Evolutionary conservation across 2,888 invertebrate genomes (phyloP), one percentile per base, ranked within the genome.

Genomic region (Drosophila affinis): DNA sequence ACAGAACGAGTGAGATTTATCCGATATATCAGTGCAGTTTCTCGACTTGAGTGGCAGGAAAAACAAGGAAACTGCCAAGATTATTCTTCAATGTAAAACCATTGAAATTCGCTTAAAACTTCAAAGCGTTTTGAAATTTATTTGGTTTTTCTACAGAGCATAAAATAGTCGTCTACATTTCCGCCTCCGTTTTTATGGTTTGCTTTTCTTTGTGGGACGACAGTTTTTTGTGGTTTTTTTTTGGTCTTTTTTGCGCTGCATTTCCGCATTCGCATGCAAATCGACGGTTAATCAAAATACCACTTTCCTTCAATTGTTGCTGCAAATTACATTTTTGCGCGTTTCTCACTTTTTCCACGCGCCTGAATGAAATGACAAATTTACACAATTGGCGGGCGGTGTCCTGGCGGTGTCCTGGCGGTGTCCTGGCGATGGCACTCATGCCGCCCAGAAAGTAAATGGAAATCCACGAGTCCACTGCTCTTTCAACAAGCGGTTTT

Each of bases 211-310:
- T 21, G 17, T 12, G 54, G 4, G 24, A 39, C 24, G 5, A 10
- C 21, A 45, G 10, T 12, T 47, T 52, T 54, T 47, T 58, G 27
- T 18, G 21, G 6, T 49, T 46, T 44, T n/a, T 12, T 47, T 52
- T 45, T 55, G 55, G 45, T 32, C 49, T 18, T n/a, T 27, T 29
- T 62, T 17, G 18, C 32, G 5, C 14, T 34, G 55, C n/a, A 72
- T 46, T 68, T 62, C 61, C 76, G 70, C 63, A 52, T 55, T 76
- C 64, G 69, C 76, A 76, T 73, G 77, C 65, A 73, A 77, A 76
- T 70, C 76, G 77, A 62, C 77, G 67, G 76, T 77, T 77, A 77
- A 77, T 73, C 76, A 77, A 76, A 77, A 70, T 73, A 65, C 73
- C 77, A 76, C 73, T 76, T 76, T 70, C 52, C 55, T 47, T 17